Conservation (phyloP, 2,797 vertebrate species). For the Pipistrellus nathusii region DNA sequence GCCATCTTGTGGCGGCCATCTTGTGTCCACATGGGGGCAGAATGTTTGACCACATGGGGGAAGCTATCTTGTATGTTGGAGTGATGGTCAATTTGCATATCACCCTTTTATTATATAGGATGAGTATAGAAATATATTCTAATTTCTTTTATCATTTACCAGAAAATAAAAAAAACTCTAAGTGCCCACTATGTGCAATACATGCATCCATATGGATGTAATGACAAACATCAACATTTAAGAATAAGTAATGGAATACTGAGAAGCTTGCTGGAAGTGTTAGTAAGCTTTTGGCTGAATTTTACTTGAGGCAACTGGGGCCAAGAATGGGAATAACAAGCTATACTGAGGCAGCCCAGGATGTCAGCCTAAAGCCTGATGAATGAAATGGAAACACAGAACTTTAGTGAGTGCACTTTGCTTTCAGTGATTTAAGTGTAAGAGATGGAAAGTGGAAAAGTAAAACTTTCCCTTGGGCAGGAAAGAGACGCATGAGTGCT, state of each 20-base stretch:
- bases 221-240: not conserved
- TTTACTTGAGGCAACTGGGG: not conserved
- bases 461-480: conserved; percentile 47
- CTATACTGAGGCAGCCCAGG: not conserved
- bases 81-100: too few relatives aligned
- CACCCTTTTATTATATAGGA: not conserved
- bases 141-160: not conserved
- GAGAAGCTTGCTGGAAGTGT: not conserved
- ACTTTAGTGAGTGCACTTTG: conserved; percentile 2
- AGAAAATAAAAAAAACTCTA: not conserved
- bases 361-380: conserved; percentile 42
- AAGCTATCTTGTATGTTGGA: too few relatives aligned
- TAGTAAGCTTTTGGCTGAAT: conserved; percentile 50
- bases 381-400: conserved; percentile 58
- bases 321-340: conserved; percentile 57
- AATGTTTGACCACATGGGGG: too few relatives aligned
- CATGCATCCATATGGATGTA: not conserved
- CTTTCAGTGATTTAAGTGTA: conserved; percentile 38
- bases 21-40: too few relatives aligned
- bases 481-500: conserved; percentile 12
- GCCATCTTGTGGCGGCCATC: too few relatives aligned
- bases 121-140: not conserved
- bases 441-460: conserved; percentile 61
- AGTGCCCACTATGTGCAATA: not conserved
- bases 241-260: conserved; percentile 3